Base-by-base conservation (phyloP, 2,888 invertebrate genomes). In the Eurytoma californica region DNA sequence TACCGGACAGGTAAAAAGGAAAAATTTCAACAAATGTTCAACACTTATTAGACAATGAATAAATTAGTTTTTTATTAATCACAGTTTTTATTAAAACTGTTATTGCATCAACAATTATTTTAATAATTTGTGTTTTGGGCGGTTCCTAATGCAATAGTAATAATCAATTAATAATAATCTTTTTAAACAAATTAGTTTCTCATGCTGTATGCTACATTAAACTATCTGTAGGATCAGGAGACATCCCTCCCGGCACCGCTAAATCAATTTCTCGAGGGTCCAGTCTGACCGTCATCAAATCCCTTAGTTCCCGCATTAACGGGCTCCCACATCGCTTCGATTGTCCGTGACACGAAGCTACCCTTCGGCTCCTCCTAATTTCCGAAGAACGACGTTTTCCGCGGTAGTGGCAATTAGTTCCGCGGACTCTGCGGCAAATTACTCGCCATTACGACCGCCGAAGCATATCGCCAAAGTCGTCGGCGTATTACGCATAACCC, bases 271-370 rank as follows among this genome's bases (percentile, higher is more conserved):
- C 30, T 49, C 9, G 9, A 4, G 39, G 12, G 28, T 49, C 60
- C 28, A 5, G 14, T 61, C n/a, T 20, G 65, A 30, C 51, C 70
- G 39, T 39, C 61, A 72, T 78, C 68, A 68, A 73, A 73, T 65
- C 66, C 67, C 28, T 72, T 65, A 72, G 76, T 80, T 80, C 28
- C 63, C 63, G 49, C 60, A 79, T 79, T 79, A 79, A 79, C 76
- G 65, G 39, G 51, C 24, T 53, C 24, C 72, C 67, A 60, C 75
- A 72, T 75, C 60, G 65, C 47, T 61, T 72, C 75, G 72, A 75
- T 79, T 79, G 75, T 61, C 70, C 61, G 51, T 9, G 53, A 68
- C 55, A 47, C 24, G 18, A 57, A 47, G 30, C 12, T 47, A 39
- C 39, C n/a, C 28, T 65, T 20, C 18, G 18, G 16, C 49, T 51